Percentiles rank a stretch among this genome's conserved stretches.
Evolutionary conservation across 2,888 invertebrate species (phyloP).

Genomic region (Suillia variegata): DNA sequence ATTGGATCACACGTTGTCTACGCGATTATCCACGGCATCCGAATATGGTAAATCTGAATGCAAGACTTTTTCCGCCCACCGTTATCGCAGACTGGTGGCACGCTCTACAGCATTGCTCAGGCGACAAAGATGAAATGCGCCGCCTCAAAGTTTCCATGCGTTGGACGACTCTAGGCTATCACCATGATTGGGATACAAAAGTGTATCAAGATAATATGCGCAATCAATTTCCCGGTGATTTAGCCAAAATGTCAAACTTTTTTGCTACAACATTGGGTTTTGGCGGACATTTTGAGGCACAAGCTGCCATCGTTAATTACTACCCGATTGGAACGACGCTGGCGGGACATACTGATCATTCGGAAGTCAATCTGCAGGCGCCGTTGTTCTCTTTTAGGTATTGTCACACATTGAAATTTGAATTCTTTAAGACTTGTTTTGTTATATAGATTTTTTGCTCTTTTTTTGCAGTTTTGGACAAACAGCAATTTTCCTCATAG

Average conservation of each 20-base stretch:
- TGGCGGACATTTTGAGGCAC: constrained; percentile 70
- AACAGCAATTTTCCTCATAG: constrained; percentile 91
- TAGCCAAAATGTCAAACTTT: constrained; percentile 69
- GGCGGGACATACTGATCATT: constrained; percentile 93
- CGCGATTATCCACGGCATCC: constrained; percentile 77
- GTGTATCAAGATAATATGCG: constrained; percentile 74
- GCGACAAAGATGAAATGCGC: constrained; percentile 34
- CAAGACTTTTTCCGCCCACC: constrained; percentile 36
- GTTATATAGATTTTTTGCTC: background rate
- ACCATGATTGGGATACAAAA: constrained; percentile 98
- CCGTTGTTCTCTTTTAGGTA: constrained; percentile 92
- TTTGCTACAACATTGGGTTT: constrained; percentile 67
- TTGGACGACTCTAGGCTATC: constrained; percentile 97
- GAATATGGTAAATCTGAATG: constrained; percentile 57
- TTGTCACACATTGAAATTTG: background rate
- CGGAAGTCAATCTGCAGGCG: constrained; percentile 82
- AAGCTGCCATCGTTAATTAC: constrained; percentile 96
- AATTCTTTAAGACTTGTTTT: background rate
- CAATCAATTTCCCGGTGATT: constrained; percentile 75
- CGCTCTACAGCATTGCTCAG: constrained; percentile 57
- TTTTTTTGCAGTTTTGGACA: constrained; percentile 85
- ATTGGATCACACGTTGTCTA: constrained; percentile 82
- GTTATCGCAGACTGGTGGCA: constrained; percentile 68
- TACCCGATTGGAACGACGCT: constrained; percentile 92
- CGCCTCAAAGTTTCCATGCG: constrained; percentile 66